These are phyloP conservation scores for Diaperis boleti DNA, from an alignment of 2,888 invertebrate genomes.

Conservation along the genomic window DNA sequence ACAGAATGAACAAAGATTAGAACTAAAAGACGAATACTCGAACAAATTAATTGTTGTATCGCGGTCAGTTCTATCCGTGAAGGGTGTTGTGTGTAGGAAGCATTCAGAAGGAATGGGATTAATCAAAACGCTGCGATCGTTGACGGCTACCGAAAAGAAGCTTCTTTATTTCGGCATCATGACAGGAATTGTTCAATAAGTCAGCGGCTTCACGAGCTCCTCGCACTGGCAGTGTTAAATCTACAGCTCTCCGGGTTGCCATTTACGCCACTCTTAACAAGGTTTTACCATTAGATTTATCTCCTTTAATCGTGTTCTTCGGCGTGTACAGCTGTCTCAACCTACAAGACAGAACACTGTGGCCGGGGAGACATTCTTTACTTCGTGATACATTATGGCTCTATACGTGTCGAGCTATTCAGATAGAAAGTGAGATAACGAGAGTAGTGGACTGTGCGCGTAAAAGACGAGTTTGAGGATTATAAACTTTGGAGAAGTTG, in stretches of 20 bases:
- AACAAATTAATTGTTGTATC: too few species aligned
- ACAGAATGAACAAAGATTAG: too few species aligned
- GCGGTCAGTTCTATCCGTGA: too few species aligned
- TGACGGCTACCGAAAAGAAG: conserved; percentile 34
- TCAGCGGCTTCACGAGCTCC: conserved; percentile 52
- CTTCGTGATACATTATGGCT: conserved; percentile 59
- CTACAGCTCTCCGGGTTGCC: conserved; percentile 59
- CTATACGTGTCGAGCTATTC: conserved; percentile 53
- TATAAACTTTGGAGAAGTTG: conserved; percentile 62
- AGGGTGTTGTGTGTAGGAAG: conserved; percentile 13
- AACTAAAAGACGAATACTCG: too few species aligned
- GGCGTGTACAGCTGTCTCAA: conserved; percentile 64
- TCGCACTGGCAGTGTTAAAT: conserved; percentile 55
- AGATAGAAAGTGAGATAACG: conserved; percentile 58
- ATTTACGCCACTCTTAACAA: conserved; percentile 65
- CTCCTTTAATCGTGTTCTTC: conserved; percentile 65
- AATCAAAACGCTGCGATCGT: conserved; percentile 27
- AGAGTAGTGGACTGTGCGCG: conserved; percentile 54
- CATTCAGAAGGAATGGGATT: conserved; percentile 17
- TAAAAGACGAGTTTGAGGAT: conserved; percentile 56
- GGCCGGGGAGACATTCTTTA: conserved; percentile 50
- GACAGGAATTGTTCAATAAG: conserved; percentile 59
- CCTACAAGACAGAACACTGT: conserved; percentile 59
- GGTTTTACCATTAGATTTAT: conserved; percentile 67
- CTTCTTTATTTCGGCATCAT: conserved; percentile 43